Evolutionary conservation across 2,113 vertebrate species (phyloP).

Genomic region (Gila orcuttii): DNA sequence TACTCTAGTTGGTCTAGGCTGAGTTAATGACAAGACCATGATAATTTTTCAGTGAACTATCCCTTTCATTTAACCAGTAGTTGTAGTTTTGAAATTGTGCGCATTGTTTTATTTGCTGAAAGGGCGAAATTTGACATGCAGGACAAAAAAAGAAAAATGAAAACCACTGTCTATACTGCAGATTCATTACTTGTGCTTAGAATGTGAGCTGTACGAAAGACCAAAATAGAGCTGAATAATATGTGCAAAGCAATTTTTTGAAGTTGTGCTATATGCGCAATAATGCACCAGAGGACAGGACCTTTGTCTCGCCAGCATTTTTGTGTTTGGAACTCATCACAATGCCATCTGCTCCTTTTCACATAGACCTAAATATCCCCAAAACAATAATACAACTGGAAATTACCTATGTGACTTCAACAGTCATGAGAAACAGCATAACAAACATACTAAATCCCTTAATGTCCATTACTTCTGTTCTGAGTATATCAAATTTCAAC

Average conservation of each 20-base stretch:
- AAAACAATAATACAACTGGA: not conserved
- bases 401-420: not conserved
- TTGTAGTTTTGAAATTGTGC: not conserved
- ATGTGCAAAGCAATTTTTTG: constrained; percentile 23
- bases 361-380: not conserved
- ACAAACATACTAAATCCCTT: not conserved
- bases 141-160: constrained; percentile 23
- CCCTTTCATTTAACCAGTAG: constrained; percentile 6
- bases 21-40: not conserved
- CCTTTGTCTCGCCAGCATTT: constrained; percentile 7
- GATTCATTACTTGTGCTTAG: constrained; percentile 49
- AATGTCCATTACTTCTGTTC: not conserved
- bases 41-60: not conserved
- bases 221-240: constrained; percentile 29
- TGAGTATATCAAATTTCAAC: not conserved
- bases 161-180: constrained; percentile 31
- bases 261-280: constrained; percentile 25
- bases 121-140: constrained; percentile 37
- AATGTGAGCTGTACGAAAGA: constrained; percentile 15
- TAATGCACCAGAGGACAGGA: constrained; percentile 49
- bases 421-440: not conserved
- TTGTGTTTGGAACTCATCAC: constrained; percentile 16
- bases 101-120: constrained; percentile 39
- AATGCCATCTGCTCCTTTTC: constrained; percentile 28
- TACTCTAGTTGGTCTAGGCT: not conserved